Base-by-base conservation (phyloP, 2,797 vertebrate genomes). In the Pseudopleuronectes americanus region DNA sequence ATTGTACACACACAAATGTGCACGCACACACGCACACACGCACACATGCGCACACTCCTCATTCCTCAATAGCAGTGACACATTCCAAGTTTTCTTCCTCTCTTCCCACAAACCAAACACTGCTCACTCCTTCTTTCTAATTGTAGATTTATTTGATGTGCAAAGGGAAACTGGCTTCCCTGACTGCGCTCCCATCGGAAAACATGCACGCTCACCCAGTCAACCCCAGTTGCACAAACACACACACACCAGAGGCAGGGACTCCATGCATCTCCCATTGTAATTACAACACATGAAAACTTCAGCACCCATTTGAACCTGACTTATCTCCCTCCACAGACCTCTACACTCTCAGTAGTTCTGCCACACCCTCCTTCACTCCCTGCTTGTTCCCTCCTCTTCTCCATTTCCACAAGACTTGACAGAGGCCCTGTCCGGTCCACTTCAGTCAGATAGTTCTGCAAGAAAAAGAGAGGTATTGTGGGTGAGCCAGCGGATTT, bases 21-120 rank as follows among this genome's bases (percentile, higher is more conserved):
- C 78, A 26, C 22, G 8, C 60, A 41, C 66, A 38, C 68, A 36
- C 71, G 53, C 61, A 45, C 65, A 31, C 69, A 43, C 70, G 57
- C 67, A 56, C 24, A n/a, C 67, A 55, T 7, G 5, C 28, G 36
- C 77, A 54, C 66, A 63, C 68, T 76, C 63, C 76, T 85, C 87
- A 89, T 86, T 91, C 87, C 87, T 90, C 85, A 88, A 77, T 74
- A 57, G 80, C 87, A 79, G 73, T 87, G 90, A 91, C 86, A 91
- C 82, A 90, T 91, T 90, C 89, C 80, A 33, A 80, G 79, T 87
- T 92, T 92, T 92, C 87, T 83, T 92, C 86, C 76, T 86, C 79
- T 90, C 85, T 89, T 90, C 86, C 88, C 88, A 89, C 89, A 92
- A 93, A 91, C 88, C 86, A 91, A 92, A 92, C 90, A 87, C 75